These are phyloP conservation scores for Latheticus oryzae DNA, from an alignment of 2,888 invertebrate genomes.

Conservation along the genomic window DNA sequence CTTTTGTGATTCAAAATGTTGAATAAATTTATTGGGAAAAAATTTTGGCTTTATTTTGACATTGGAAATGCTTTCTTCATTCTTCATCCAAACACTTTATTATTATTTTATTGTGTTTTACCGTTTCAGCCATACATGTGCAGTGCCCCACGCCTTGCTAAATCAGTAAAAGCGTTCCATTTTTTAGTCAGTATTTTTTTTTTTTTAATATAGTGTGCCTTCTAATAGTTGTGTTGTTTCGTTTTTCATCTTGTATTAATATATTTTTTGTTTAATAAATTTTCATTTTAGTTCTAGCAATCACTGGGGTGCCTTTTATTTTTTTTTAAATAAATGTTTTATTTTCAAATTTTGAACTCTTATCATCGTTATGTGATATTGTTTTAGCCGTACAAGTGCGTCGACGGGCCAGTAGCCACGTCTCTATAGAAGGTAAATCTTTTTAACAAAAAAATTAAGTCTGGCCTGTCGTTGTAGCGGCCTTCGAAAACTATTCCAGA, in stretches of 20 bases:
- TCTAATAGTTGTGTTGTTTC: constrained; percentile 18
- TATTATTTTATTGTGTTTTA: constrained; percentile 53
- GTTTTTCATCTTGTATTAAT: constrained; percentile 7
- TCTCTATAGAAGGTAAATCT: constrained; percentile 66
- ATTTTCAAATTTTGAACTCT: constrained; percentile 43
- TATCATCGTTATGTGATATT: constrained; percentile 60
- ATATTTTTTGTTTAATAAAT: constrained; percentile 27
- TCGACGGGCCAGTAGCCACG: constrained; percentile 66
- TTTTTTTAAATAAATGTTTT: constrained; percentile 16
- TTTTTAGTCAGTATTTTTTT: constrained; percentile 15
- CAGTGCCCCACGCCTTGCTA: constrained; percentile 59
- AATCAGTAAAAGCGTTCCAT: constrained; percentile 35
- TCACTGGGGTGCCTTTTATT: constrained; percentile 40
- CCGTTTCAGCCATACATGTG: constrained; percentile 62
- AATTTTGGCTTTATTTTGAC: constrained; percentile 19
- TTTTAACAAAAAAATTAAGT: too few species aligned
- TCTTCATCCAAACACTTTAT: constrained; percentile 42
- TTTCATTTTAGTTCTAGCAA: constrained; percentile 42
- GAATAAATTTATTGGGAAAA: too few species aligned
- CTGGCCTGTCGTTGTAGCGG: constrained; percentile 50
- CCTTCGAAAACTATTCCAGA: constrained; percentile 38
- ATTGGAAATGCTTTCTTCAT: too few species aligned
- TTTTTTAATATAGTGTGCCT: constrained; percentile 9
- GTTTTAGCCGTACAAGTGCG: constrained; percentile 67
- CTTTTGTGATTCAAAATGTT: constrained; percentile 23